Conservation (phyloP, 2,888 invertebrate genomes). For the Neoaliturus tenellus region DNA sequence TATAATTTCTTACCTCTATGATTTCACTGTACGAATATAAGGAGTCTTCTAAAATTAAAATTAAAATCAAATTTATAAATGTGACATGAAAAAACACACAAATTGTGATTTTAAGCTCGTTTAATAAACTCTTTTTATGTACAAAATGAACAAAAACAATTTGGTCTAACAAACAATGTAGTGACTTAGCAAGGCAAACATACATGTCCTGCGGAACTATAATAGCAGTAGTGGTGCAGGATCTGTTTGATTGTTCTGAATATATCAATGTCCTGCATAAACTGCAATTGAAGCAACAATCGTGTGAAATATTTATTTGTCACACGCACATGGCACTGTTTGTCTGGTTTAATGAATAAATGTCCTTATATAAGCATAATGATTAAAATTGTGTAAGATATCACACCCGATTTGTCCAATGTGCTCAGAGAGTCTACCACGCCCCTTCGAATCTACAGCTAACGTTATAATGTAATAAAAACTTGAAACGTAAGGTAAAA, state of each 20-base stretch:
- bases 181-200: slow-evolving; percentile 37
- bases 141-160: slow-evolving; percentile 51
- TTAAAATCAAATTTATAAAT: no score
- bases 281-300: neutral
- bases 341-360: slow-evolving; percentile 27
- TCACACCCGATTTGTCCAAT: neutral
- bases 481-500: no score
- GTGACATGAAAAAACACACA: neutral
- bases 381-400: slow-evolving; percentile 2
- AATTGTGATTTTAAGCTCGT: slow-evolving; percentile 27
- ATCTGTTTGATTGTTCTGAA: neutral
- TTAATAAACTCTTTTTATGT: slow-evolving; percentile 51
- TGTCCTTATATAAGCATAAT: neutral
- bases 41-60: no score
- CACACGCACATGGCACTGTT: neutral
- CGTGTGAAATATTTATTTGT: neutral
- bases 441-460: no score
- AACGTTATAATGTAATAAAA: no score
- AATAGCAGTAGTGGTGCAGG: neutral
- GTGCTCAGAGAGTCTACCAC: neutral
- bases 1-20: no score
- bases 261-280: neutral
- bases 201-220: neutral
- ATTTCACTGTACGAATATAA: no score
- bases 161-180: slow-evolving; percentile 51